Evolutionary conservation across 2,888 invertebrate species (phyloP).

Genomic region (Trissonchulus latispiculum): DNA sequence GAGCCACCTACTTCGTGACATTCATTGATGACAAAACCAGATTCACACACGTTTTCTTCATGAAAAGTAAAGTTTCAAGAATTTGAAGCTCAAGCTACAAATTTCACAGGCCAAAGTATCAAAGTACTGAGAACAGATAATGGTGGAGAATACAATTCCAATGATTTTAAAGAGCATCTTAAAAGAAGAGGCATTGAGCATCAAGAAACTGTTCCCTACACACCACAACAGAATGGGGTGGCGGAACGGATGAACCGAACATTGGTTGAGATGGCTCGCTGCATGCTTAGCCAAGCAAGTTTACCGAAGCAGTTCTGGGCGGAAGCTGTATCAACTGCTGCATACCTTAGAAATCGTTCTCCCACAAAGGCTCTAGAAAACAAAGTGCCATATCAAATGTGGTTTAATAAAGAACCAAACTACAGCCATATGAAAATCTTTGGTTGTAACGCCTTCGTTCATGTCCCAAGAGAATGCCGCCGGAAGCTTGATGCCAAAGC

Average conservation of each 20-base stretch:
- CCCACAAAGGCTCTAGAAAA: slow-evolving; percentile 11
- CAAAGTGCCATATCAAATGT: slow-evolving; percentile 29
- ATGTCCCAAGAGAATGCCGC: slow-evolving; percentile 18
- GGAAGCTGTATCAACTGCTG: slow-evolving; percentile 20
- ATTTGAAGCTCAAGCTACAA: not conserved
- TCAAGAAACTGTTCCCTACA: slow-evolving; percentile 25
- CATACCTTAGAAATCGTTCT: slow-evolving; percentile 26
- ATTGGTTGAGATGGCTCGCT: slow-evolving; percentile 27
- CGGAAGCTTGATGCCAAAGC: slow-evolving; percentile 24
- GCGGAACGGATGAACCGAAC: slow-evolving; percentile 30
- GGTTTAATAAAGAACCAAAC: slow-evolving; percentile 23
- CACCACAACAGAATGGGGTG: slow-evolving; percentile 21
- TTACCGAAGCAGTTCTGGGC: slow-evolving; percentile 29
- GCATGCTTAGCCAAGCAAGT: slow-evolving; percentile 25
- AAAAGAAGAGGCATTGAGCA: slow-evolving; percentile 27
- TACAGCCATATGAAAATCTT: slow-evolving; percentile 27
- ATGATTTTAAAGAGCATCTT: slow-evolving; percentile 24
- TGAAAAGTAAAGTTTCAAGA: too few relatives aligned
- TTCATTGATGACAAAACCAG: too few relatives aligned
- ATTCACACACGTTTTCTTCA: too few relatives aligned
- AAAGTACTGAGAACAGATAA: slow-evolving; percentile 18
- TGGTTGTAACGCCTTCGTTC: slow-evolving; percentile 25
- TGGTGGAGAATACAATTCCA: slow-evolving; percentile 21
- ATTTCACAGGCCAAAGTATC: slow-evolving; percentile 11
- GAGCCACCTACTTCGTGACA: too few relatives aligned